Percentiles rank a stretch among this genome's conserved stretches.
Conservation (phyloP, 2,888 invertebrate genomes). For the Tipula unca region DNA sequence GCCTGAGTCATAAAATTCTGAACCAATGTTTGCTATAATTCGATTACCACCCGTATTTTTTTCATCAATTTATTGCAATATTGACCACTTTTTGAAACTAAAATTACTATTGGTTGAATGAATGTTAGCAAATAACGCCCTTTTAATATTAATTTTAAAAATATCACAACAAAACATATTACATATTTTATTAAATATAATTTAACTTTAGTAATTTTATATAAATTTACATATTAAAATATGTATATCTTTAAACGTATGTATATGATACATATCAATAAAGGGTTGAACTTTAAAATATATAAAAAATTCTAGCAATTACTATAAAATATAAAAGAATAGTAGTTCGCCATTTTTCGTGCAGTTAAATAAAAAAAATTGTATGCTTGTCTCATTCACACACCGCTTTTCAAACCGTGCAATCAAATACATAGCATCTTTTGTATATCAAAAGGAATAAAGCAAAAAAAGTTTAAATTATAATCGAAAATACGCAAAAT, state of each 20-base stretch:
- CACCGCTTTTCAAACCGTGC: conserved; percentile 21
- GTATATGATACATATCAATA: not conserved
- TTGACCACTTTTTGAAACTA: no score
- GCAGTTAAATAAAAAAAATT: not conserved
- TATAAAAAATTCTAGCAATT: not conserved
- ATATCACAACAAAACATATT: no score
- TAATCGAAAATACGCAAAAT: not conserved
- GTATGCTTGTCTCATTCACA: conserved; percentile 16
- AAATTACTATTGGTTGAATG: no score
- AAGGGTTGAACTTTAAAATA: not conserved
- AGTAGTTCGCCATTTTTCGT: not conserved
- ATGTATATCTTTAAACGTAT: no score
- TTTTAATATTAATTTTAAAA: no score
- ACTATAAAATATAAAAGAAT: not conserved
- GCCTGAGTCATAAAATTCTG: no score
- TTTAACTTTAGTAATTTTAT: no score
- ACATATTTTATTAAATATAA: no score
- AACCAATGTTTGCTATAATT: not conserved
- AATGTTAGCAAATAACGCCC: no score
- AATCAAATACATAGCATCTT: not conserved
- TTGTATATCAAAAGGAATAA: not conserved
- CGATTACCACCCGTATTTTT: no score
- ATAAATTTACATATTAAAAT: no score
- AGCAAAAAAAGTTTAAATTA: not conserved
- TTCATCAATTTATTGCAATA: no score